phyloP scores from a whole-genome alignment of 2,888 invertebrate genomes.

The Monoplex corrugatus region DNA sequence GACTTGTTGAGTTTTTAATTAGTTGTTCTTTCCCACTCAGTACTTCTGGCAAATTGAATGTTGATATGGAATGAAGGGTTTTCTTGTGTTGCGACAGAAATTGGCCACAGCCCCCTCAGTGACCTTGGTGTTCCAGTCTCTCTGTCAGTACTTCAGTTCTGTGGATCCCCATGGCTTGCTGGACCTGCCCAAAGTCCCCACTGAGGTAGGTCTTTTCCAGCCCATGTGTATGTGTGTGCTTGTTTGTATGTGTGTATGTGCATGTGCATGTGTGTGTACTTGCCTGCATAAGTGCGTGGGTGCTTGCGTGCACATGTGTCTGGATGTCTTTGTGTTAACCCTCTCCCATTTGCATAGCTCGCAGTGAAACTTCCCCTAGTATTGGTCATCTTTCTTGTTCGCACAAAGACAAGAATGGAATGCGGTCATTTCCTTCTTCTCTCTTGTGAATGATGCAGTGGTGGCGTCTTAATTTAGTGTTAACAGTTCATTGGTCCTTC shows the following conservation, averaged over 20 bases:
- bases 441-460: too few species aligned
- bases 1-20: too few species aligned
- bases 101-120: conserved; percentile 76
- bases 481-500: too few species aligned
- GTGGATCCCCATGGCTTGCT: conserved; percentile 79
- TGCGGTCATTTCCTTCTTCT: not conserved
- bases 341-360: too few species aligned
- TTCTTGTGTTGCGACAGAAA: conserved; percentile 64
- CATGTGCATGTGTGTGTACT: not conserved
- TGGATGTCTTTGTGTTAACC: not conserved
- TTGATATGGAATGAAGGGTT: not conserved
- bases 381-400: too few species aligned
- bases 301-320: not conserved
- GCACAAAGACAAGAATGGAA: too few species aligned
- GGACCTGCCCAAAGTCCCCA: conserved; percentile 72
- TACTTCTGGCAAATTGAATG: too few species aligned
- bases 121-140: conserved; percentile 80
- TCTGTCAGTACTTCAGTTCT: conserved; percentile 81
- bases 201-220: conserved; percentile 71
- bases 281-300: too few species aligned
- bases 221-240: not conserved
- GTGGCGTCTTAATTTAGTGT: too few species aligned
- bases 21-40: too few species aligned
- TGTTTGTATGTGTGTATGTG: conserved; percentile 23
- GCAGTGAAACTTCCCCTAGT: too few species aligned